Conservation (phyloP, 2,888 invertebrate species). For the Merodon equestris region DNA sequence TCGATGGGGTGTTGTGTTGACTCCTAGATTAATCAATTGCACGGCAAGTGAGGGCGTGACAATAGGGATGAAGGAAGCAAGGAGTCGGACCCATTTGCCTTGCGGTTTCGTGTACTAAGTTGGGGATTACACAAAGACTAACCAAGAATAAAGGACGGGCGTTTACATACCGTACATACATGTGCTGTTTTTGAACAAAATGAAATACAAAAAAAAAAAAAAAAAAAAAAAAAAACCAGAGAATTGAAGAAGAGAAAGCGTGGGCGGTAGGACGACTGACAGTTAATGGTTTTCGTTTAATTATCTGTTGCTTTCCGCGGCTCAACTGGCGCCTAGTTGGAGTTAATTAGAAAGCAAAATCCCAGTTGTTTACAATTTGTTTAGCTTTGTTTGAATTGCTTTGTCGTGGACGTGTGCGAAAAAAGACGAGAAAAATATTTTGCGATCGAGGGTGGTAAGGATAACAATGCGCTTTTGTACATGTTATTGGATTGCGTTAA, state of each 20-base stretch:
- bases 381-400: slow-evolving; percentile 36
- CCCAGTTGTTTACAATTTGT: slow-evolving; percentile 43
- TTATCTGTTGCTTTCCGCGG: slow-evolving; percentile 52
- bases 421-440: neutral
- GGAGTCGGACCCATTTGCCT: slow-evolving; percentile 37
- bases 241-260: neutral
- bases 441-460: too few relatives aligned
- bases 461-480: too few relatives aligned
- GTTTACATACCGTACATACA: too few relatives aligned
- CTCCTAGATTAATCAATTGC: slow-evolving; percentile 61
- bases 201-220: too few relatives aligned
- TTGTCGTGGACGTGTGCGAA: neutral
- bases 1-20: slow-evolving; percentile 48
- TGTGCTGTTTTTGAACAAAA: too few relatives aligned
- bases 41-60: slow-evolving; percentile 2
- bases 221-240: neutral
- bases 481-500: too few relatives aligned
- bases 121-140: slow-evolving; percentile 7
- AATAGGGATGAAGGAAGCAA: too few relatives aligned
- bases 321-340: slow-evolving; percentile 39
- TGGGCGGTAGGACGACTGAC: neutral
- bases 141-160: too few relatives aligned
- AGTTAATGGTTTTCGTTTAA: slow-evolving; percentile 31
- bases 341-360: slow-evolving; percentile 53
- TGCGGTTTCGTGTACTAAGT: slow-evolving; percentile 41